Percentiles rank a stretch among this genome's conserved stretches.
phyloP scores from a whole-genome alignment of 1,140 invertebrate species.

The Hirudo medicinalis region DNA sequence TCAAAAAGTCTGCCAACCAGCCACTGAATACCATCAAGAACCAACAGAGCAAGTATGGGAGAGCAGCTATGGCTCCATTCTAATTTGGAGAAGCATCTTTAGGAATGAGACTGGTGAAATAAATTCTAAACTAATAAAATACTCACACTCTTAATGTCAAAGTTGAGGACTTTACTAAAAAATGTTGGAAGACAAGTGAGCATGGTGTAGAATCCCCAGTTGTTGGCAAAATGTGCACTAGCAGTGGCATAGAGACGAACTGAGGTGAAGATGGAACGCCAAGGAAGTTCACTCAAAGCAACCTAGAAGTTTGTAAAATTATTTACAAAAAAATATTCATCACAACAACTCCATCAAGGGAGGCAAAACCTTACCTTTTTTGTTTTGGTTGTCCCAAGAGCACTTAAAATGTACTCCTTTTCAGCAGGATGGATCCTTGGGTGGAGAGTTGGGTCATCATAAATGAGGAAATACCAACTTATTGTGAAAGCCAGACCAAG shows the following conservation, averaged over 20 bases:
- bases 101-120: neutral
- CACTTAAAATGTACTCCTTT: conserved; percentile 25
- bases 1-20: conserved; percentile 62
- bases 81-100: conserved; percentile 33
- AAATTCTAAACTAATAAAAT: neutral
- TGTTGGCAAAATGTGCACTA: conserved; percentile 71
- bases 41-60: conserved; percentile 74
- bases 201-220: conserved; percentile 86
- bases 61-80: conserved; percentile 73
- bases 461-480: conserved; percentile 26
- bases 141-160: conserved; percentile 63
- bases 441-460: conserved; percentile 26
- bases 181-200: conserved; percentile 85
- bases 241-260: conserved; percentile 78
- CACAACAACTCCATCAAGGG: neutral
- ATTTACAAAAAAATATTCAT: neutral
- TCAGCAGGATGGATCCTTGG: conserved; percentile 27
- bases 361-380: neutral
- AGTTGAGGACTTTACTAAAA: conserved; percentile 76
- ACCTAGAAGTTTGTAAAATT: neutral
- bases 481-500: conserved; percentile 27
- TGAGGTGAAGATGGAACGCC: conserved; percentile 63
- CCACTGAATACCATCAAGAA: conserved; percentile 62
- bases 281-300: conserved; percentile 39
- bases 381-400: neutral